Evolutionary conservation across 2,797 vertebrate species (phyloP).

Genomic region (Leptodactylus fallax): DNA sequence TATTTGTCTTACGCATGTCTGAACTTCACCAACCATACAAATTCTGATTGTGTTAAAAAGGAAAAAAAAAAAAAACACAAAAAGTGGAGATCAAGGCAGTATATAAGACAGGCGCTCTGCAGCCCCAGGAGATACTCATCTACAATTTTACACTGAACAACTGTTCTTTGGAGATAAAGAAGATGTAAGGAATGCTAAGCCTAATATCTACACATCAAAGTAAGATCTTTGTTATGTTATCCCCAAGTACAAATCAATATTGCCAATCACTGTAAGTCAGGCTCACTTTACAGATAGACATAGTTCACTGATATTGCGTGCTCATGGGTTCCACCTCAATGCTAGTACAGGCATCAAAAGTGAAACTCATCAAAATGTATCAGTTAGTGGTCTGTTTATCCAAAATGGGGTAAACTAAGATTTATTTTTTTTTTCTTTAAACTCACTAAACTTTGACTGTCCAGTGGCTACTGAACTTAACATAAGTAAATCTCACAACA

Average conservation of each 20-base stretch:
- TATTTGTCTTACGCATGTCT: not conserved
- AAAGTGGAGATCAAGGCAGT: constrained; percentile 56
- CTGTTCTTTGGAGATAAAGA: constrained; percentile 63
- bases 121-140: constrained; percentile 56
- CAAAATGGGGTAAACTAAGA: not conserved
- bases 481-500: too few species aligned
- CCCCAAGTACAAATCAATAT: constrained; percentile 62
- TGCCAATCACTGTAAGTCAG: constrained; percentile 57
- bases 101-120: constrained; percentile 21
- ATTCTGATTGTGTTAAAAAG: not conserved
- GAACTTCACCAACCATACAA: not conserved
- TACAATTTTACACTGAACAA: constrained; percentile 61
- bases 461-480: not conserved
- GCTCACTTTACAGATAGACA: constrained; percentile 39
- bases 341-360: not conserved
- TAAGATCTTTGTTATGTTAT: constrained; percentile 62
- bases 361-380: constrained; percentile 16
- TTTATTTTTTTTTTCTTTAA: not conserved
- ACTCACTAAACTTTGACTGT: not conserved
- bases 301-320: constrained; percentile 42
- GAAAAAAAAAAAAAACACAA: constrained; percentile 38
- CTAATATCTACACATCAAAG: constrained; percentile 64
- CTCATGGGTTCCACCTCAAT: constrained; percentile 29
- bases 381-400: not conserved
- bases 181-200: constrained; percentile 59